Evolutionary conservation across 2,797 vertebrate genomes (phyloP).

Genomic region (Pangasius larnaudii): DNA sequence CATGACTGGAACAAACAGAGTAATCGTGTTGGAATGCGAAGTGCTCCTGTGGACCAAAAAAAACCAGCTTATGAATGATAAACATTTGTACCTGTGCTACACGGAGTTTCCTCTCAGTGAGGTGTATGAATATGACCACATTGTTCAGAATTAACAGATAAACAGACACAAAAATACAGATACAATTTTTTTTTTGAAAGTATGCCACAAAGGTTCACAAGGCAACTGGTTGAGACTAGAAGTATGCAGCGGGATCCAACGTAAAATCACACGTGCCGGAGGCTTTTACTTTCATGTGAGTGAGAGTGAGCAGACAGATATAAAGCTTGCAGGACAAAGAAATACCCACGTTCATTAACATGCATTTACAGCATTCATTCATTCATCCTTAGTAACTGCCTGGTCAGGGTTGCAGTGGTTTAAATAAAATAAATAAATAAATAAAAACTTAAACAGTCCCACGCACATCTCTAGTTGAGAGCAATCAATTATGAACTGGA

Average conservation of each 20-base stretch:
- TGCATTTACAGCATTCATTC: not conserved
- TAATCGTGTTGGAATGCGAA: constrained; percentile 2
- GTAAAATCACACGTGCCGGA: not conserved
- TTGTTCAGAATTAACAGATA: not conserved
- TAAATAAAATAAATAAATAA: not conserved
- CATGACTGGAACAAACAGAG: constrained; percentile 1
- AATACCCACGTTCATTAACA: not conserved
- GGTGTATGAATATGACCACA: not conserved
- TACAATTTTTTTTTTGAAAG: not conserved
- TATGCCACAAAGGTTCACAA: not conserved
- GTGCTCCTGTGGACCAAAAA: not conserved
- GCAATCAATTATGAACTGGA: not conserved
- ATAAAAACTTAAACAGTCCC: not conserved
- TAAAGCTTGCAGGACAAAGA: not conserved
- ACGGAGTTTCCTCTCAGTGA: not conserved
- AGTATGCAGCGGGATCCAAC: not conserved
- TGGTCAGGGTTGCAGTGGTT: not conserved
- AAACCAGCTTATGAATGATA: not conserved
- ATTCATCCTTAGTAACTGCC: not conserved
- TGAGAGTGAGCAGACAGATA: not conserved
- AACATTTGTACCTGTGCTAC: constrained; percentile 8
- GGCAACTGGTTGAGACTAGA: not conserved
- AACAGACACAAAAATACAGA: not conserved
- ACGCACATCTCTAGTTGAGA: not conserved
- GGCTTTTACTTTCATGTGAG: not conserved